These are phyloP conservation scores for Scarus forsteni DNA, from an alignment of 2,797 vertebrate species.

Conservation along the genomic window DNA sequence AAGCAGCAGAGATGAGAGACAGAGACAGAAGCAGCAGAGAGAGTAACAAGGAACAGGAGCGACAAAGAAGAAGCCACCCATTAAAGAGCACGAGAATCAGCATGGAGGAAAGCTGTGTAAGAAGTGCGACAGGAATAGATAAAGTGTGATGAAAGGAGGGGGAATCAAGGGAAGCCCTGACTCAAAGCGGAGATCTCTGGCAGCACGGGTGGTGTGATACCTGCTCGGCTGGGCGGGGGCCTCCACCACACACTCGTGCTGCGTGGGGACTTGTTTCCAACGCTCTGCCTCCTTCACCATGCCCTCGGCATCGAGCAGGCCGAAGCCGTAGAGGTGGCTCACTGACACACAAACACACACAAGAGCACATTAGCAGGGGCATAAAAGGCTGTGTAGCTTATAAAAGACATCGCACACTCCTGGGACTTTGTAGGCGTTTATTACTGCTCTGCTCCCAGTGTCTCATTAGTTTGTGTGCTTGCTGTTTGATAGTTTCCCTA, in stretches of 20 bases:
- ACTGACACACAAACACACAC: conserved; percentile 79
- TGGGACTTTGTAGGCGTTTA: conserved; percentile 68
- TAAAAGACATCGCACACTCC: conserved; percentile 60
- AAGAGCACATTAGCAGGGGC: conserved; percentile 39
- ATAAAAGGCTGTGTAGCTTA: conserved; percentile 54
- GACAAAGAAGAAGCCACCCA: conserved; percentile 32
- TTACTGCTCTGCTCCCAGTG: conserved; percentile 61
- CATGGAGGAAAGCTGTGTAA: conserved; percentile 46
- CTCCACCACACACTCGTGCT: conserved; percentile 92
- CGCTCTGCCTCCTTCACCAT: conserved; percentile 95
- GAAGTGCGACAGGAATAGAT: conserved; percentile 64
- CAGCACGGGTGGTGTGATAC: conserved; percentile 76
- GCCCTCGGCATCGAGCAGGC: conserved; percentile 95
- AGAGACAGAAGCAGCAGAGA: conserved; percentile 1
- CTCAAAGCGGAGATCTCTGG: conserved; percentile 45
- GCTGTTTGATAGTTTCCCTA: conserved; percentile 60
- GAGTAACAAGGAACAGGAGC: conserved; percentile 28
- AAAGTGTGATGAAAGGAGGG: conserved; percentile 45
- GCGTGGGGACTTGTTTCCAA: conserved; percentile 92
- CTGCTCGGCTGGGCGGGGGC: conserved; percentile 88
- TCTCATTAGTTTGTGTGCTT: conserved; percentile 63
- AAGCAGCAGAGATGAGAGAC: conserved; percentile 31
- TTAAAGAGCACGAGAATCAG: conserved; percentile 41
- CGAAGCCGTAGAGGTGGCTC: conserved; percentile 97
- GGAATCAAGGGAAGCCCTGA: conserved; percentile 61